Evolutionary conservation across 37 sponge, comb jelly and placozoan genomes (phyloP).

Genomic region (Cliona cf. orientalis): DNA sequence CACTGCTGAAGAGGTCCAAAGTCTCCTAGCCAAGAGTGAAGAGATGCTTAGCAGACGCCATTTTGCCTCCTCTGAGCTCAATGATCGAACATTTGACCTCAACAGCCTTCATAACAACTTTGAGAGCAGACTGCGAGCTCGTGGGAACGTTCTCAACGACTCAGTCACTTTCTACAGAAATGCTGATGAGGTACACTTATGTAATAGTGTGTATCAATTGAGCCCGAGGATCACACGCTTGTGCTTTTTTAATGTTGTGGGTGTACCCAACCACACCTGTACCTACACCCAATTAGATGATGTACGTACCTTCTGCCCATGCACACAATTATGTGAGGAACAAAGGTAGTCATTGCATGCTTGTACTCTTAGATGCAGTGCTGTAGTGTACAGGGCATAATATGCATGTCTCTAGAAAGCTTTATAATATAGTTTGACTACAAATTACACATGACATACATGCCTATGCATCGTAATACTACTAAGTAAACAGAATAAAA

Average conservation of each 20-base stretch:
- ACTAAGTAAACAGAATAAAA: too few relatives aligned
- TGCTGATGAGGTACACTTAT: conserved; percentile 16
- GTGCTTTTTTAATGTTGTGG: too few relatives aligned
- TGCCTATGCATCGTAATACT: too few relatives aligned
- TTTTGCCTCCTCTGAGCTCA: conserved; percentile 8
- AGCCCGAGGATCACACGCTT: too few relatives aligned
- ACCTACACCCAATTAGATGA: too few relatives aligned
- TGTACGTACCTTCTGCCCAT: not conserved
- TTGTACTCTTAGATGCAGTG: not conserved
- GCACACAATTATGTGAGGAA: not conserved
- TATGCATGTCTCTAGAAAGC: too few relatives aligned
- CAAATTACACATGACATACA: too few relatives aligned
- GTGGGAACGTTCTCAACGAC: conserved; percentile 15
- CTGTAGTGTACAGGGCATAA: not conserved
- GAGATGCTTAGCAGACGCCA: not conserved
- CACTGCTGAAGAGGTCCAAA: conserved; percentile 36
- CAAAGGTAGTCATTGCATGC: too few relatives aligned
- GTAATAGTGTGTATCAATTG: not conserved
- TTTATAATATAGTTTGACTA: too few relatives aligned
- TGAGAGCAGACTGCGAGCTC: not conserved
- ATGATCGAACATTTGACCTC: conserved; percentile 2
- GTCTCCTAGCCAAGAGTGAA: conserved; percentile 25
- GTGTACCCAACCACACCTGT: too few relatives aligned
- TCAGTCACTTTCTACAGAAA: conserved; percentile 22
- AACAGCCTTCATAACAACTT: conserved; percentile 28